Evolutionary conservation across 2,888 invertebrate species (phyloP), one percentile per base, ranked within the genome.

Genomic region (Xanthia icteritia): DNA sequence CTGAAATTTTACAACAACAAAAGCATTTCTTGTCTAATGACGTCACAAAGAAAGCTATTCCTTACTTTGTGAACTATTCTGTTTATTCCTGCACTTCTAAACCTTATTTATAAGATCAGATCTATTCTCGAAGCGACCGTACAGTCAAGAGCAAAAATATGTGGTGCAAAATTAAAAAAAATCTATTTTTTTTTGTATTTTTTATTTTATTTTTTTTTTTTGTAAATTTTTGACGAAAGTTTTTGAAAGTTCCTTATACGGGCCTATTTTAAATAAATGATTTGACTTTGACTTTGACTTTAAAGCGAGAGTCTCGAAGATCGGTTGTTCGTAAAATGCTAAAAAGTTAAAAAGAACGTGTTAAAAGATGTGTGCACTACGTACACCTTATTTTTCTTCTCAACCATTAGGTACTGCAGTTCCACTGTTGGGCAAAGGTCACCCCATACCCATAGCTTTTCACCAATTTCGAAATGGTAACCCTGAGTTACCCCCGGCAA

Each of bases 21-120:
- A n/a, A 67, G 27, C 0, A 15, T 42, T 63, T 31, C 27, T 82
- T 48, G n/a, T 61, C 45, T n/a, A 5, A n/a, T 31, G n/a, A 56
- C 61, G 23, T 45, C 51, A 31, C 13, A 56, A 67, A 11, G n/a
- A 74, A 71, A 15, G 27, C 51, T 48, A 60, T 63, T 65, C 4
- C 11, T 36, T 48, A 42, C 54, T 48, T 9, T 42, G 48, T 69
- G n/a, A 56, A 31, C 42, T 15, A 54, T 73, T 56, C 56, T 42
- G 64, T 81, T 60, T 73, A 73, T 84, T 66, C 39, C 20, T 17
- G 36, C 13, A 15, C 58, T 73, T 76, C 20, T 70, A 27, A 80
- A 63, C 27, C 70, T 60, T 73, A 70, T 70, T 80, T 76, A 76
- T 64, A 48, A 31, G 71, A 74, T 82, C 20, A 48, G 71, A 77